Percentiles rank a stretch among this genome's conserved stretches.
Conservation (phyloP, 2,797 vertebrate genomes). For the Poecile montanus region DNA sequence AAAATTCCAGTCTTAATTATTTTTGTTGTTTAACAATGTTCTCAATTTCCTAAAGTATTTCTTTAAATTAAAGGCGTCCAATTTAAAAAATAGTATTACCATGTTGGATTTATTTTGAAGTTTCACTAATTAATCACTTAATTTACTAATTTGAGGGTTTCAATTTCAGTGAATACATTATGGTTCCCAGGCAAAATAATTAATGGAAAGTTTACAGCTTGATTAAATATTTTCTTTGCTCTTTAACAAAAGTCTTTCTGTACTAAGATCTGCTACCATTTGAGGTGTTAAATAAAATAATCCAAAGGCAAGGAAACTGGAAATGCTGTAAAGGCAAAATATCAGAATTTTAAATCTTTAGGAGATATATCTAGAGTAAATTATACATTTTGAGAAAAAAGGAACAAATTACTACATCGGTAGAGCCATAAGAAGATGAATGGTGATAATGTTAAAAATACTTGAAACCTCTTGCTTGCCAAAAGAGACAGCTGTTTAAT, state of each 20-base stretch:
- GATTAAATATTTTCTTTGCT: background rate
- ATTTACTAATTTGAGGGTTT: constrained; percentile 5
- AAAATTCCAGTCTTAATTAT: background rate
- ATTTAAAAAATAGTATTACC: background rate
- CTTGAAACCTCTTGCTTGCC: background rate
- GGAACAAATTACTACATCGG: background rate
- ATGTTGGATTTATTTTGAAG: constrained; percentile 23
- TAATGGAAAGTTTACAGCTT: background rate
- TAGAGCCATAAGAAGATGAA: background rate
- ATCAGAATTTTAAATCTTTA: background rate
- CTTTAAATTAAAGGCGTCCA: background rate
- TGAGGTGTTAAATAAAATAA: background rate
- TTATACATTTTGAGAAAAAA: background rate
- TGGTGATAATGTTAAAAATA: background rate
- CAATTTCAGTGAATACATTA: background rate
- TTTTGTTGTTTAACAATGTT: background rate
- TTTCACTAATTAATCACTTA: background rate
- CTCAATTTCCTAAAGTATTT: background rate
- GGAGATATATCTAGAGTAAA: background rate
- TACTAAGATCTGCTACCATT: background rate
- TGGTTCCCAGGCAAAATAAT: background rate
- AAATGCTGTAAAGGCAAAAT: background rate
- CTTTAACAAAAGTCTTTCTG: background rate
- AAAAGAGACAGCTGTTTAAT: background rate
- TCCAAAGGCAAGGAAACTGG: background rate